These are phyloP conservation scores for Dorcus hopei DNA, from an alignment of 2,888 invertebrate species.

Conservation along the genomic window DNA sequence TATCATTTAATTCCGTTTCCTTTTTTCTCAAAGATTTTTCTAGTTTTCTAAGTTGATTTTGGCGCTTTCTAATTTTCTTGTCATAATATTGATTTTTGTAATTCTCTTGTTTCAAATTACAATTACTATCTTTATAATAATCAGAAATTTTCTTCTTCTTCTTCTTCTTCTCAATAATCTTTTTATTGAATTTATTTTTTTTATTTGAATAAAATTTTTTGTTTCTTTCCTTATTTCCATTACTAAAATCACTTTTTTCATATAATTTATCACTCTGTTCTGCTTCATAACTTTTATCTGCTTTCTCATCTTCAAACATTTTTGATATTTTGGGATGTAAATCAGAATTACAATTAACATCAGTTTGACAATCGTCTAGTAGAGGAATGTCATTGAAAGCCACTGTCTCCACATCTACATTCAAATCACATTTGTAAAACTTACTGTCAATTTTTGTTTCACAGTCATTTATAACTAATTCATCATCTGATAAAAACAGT, in stretches of 20 bases:
- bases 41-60: conserved; percentile 2
- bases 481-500: neutral
- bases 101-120: conserved; percentile 1
- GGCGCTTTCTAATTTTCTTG: conserved; percentile 13
- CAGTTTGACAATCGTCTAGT: too few species aligned
- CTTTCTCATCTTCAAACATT: neutral
- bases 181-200: neutral
- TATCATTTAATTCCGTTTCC: conserved; percentile 57
- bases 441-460: neutral
- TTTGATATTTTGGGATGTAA: neutral
- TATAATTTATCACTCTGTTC: conserved; percentile 38
- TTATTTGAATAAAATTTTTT: neutral
- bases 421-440: neutral
- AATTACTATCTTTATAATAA: neutral
- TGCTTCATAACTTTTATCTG: conserved; percentile 8
- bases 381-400: too few species aligned
- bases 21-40: conserved; percentile 17
- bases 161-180: neutral
- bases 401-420: too few species aligned
- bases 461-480: neutral
- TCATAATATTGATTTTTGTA: conserved; percentile 3
- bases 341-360: too few species aligned
- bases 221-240: neutral
- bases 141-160: neutral
- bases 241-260: conserved; percentile 36